phyloP scores from a whole-genome alignment of 2,113 vertebrate genomes.

The Steatornis caripensis region DNA sequence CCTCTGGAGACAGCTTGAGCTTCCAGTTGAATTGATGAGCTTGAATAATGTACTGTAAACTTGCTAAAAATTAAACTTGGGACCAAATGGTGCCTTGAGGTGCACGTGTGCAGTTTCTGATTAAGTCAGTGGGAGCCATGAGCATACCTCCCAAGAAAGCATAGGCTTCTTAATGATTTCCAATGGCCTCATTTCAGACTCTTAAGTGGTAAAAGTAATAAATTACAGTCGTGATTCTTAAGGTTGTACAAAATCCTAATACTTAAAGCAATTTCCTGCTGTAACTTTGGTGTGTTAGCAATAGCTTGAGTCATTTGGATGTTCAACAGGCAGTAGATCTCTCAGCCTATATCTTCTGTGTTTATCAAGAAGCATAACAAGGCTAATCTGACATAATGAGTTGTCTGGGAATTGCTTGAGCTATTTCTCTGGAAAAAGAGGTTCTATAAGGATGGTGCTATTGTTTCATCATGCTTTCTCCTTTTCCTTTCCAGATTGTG shows the following conservation, averaged over 20 bases:
- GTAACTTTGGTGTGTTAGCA: background rate
- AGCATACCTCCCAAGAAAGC: background rate
- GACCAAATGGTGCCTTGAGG: constrained; percentile 49
- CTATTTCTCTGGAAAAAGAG: background rate
- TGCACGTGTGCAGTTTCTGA: background rate
- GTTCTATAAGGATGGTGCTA: background rate
- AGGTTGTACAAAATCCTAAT: background rate
- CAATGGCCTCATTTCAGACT: background rate
- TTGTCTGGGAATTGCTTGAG: background rate
- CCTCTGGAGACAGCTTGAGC: constrained; percentile 52
- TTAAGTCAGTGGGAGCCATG: constrained; percentile 22
- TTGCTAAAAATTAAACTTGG: constrained; percentile 42
- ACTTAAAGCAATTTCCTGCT: constrained; percentile 12
- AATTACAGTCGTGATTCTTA: background rate
- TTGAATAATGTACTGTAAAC: constrained; percentile 25
- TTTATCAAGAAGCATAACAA: background rate
- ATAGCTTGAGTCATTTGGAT: background rate
- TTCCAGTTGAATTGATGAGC: constrained; percentile 51
- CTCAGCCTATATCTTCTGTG: background rate
- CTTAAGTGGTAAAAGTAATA: background rate
- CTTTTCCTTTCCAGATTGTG: constrained; percentile 73
- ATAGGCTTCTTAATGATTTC: background rate
- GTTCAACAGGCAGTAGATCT: background rate
- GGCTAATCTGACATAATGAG: background rate
- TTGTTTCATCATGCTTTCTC: background rate